phyloP scores from a whole-genome alignment of 2,797 vertebrate genomes.

The Cirrhinus mrigala region DNA sequence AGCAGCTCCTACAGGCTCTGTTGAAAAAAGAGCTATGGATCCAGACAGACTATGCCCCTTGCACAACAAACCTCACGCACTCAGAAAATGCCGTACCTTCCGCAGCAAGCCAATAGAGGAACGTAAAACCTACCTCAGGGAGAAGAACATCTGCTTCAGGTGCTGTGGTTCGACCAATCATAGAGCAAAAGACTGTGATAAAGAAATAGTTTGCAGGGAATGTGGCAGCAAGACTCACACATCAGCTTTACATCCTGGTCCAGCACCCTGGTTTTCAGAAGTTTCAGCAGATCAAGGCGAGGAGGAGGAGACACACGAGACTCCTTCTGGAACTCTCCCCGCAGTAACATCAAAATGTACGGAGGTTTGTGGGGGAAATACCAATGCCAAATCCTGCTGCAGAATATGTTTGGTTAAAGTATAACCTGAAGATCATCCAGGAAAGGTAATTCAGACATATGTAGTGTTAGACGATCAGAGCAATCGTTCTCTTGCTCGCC shows the following conservation, averaged over 20 bases:
- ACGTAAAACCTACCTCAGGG: slow-evolving; percentile 2
- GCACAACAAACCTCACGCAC: slow-evolving; percentile 28
- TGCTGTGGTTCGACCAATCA: neutral
- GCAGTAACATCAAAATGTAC: neutral
- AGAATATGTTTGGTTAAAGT: neutral
- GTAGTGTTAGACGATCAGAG: neutral
- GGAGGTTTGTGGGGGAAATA: neutral
- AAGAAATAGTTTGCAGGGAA: neutral
- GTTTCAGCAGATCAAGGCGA: too few species aligned
- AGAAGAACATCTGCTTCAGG: slow-evolving; percentile 21
- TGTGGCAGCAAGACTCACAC: slow-evolving; percentile 9
- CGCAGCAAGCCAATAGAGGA: neutral
- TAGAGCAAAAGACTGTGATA: neutral
- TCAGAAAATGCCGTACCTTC: slow-evolving; percentile 13
- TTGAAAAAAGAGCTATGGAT: neutral
- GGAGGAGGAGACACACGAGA: too few species aligned
- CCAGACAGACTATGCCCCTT: neutral
- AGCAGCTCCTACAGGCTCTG: neutral
- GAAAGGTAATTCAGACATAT: neutral
- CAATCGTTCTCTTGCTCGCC: neutral
- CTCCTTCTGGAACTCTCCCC: neutral
- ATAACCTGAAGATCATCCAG: neutral
- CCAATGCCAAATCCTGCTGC: neutral
- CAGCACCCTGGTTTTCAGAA: too few species aligned
- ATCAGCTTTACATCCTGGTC: too few species aligned